A percentile compares a stretch with the other conserved stretches of the same genome.
phyloP scores from a whole-genome alignment of 2,113 vertebrate species.

The Alligator sinensis region DNA sequence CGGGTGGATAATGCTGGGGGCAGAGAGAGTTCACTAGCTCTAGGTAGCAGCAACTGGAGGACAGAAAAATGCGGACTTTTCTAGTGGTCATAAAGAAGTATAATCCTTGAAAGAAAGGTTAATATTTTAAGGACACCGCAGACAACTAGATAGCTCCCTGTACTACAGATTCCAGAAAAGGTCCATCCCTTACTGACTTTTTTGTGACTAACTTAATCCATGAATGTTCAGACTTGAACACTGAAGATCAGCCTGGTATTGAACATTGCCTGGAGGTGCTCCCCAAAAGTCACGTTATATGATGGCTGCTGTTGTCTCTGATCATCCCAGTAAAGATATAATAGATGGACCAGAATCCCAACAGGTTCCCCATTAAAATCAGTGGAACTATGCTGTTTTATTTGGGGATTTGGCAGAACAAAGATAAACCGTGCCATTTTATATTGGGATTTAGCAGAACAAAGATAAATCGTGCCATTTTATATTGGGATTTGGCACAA shows the following conservation, averaged over 20 bases:
- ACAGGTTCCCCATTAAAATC: background rate
- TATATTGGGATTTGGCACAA: background rate
- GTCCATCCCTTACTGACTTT: background rate
- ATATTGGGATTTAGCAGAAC: background rate
- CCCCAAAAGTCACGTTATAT: background rate
- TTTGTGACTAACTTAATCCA: background rate
- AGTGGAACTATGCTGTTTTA: background rate
- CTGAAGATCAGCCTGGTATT: background rate
- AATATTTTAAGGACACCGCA: background rate
- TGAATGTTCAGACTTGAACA: background rate
- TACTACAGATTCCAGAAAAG: background rate
- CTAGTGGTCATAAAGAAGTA: background rate
- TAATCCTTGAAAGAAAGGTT: background rate
- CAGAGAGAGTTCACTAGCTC: background rate
- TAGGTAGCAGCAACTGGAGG: background rate
- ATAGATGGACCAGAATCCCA: background rate
- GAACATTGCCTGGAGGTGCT: background rate
- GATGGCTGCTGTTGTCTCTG: background rate
- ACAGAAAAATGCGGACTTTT: background rate
- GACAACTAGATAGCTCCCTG: background rate
- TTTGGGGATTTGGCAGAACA: background rate
- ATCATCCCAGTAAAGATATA: background rate
- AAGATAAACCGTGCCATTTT: background rate
- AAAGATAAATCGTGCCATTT: background rate
- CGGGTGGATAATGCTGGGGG: background rate